Conservation (phyloP, 2,113 vertebrate species). For the Colinus virginianus region DNA sequence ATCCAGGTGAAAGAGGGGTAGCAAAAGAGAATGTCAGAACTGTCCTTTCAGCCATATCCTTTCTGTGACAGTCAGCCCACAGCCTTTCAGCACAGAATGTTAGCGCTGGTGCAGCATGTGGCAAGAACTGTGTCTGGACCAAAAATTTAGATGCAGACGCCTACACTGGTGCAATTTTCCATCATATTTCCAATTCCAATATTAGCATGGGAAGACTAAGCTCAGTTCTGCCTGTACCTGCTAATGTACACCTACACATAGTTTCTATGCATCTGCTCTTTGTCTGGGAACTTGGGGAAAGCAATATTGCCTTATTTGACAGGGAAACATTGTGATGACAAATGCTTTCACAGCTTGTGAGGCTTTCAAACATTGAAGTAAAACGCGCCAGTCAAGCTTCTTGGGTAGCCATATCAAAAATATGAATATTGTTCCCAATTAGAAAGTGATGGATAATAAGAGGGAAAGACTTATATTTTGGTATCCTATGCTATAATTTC, state of each 20-base stretch:
- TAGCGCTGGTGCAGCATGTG: constrained; percentile 24
- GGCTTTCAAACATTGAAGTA: not conserved
- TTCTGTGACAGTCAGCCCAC: not conserved
- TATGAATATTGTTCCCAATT: not conserved
- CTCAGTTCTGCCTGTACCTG: constrained; percentile 61
- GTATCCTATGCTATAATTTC: not conserved
- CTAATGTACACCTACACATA: constrained; percentile 60
- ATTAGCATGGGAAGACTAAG: not conserved
- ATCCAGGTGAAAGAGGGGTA: not conserved
- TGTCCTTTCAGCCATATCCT: not conserved
- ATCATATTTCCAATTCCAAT: constrained; percentile 26
- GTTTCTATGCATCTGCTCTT: constrained; percentile 63
- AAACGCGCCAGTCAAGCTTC: not conserved
- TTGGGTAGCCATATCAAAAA: not conserved
- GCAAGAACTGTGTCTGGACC: not conserved
- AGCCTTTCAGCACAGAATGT: constrained; percentile 3
- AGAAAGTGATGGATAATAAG: not conserved
- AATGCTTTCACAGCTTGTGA: constrained; percentile 18
- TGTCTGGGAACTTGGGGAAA: constrained; percentile 46
- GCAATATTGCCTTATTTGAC: constrained; percentile 37
- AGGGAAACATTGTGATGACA: not conserved
- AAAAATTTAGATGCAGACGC: constrained; percentile 41
- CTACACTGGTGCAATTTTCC: not conserved
- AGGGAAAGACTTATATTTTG: constrained; percentile 1
- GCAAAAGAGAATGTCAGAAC: not conserved